These are phyloP conservation scores for Brachyopa scutellaris DNA, from an alignment of 2,888 invertebrate genomes.

Conservation along the genomic window DNA sequence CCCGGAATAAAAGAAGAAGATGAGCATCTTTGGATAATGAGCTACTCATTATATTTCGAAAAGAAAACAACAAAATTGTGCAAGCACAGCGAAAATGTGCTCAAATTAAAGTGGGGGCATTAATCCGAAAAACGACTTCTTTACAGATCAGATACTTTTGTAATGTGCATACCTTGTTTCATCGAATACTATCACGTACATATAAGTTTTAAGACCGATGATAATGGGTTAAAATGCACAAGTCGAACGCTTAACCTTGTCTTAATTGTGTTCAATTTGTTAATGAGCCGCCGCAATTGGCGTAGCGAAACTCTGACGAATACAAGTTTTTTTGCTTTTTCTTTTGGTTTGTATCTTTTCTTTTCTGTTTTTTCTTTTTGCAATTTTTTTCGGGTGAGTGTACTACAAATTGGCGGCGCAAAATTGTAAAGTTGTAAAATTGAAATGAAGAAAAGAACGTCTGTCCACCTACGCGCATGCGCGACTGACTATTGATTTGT, in stretches of 20 bases:
- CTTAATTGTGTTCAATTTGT: slow-evolving; percentile 9
- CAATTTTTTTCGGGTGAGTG: slow-evolving; percentile 1
- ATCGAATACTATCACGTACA: background rate
- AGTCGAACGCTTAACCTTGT: slow-evolving; percentile 25
- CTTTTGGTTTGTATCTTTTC: background rate
- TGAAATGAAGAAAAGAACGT: slow-evolving; percentile 12
- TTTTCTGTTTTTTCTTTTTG: background rate
- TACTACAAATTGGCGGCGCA: slow-evolving; percentile 10
- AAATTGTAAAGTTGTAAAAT: background rate
- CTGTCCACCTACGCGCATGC: slow-evolving; percentile 43
- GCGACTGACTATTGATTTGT: slow-evolving; percentile 45
- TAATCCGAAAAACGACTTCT: slow-evolving; percentile 11
- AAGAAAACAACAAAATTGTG: background rate
- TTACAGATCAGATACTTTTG: background rate
- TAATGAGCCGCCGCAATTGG: background rate
- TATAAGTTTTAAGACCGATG: too few relatives aligned
- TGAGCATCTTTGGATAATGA: too few relatives aligned
- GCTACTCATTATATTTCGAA: too few relatives aligned
- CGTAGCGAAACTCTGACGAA: background rate
- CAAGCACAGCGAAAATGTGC: slow-evolving; percentile 4
- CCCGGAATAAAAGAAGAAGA: too few relatives aligned
- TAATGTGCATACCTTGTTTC: too few relatives aligned
- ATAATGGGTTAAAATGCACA: too few relatives aligned
- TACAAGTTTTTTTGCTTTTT: background rate
- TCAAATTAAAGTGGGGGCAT: slow-evolving; percentile 1